These are phyloP conservation scores for Endotricha flammealis DNA, from an alignment of 2,888 invertebrate species.

Conservation along the genomic window DNA sequence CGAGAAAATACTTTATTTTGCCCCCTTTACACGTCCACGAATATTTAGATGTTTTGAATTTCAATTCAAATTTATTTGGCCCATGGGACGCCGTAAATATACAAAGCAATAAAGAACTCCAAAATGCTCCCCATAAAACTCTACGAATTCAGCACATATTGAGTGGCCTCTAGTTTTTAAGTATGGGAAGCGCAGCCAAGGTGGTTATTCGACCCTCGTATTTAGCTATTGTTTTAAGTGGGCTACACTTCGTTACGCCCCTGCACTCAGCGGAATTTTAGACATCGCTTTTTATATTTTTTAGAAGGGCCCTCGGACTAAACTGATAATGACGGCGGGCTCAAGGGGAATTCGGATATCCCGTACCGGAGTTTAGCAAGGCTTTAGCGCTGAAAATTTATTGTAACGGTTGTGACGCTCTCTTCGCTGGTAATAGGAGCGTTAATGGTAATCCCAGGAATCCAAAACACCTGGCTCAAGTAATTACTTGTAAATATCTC, in stretches of 20 bases:
- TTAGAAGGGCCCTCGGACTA: constrained; percentile 59
- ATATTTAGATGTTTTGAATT: constrained; percentile 40
- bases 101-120: constrained; percentile 58
- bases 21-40: constrained; percentile 15
- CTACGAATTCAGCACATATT: constrained; percentile 71
- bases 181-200: constrained; percentile 53
- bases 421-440: constrained; percentile 54
- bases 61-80: constrained; percentile 48
- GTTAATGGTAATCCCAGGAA: constrained; percentile 56
- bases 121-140: constrained; percentile 59
- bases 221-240: constrained; percentile 78
- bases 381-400: constrained; percentile 66
- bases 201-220: constrained; percentile 60
- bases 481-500: constrained; percentile 9
- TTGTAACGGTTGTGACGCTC: constrained; percentile 59
- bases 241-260: constrained; percentile 73
- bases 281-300: constrained; percentile 66
- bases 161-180: constrained; percentile 64
- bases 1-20: constrained; percentile 13
- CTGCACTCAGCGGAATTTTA: constrained; percentile 59
- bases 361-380: constrained; percentile 41
- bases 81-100: constrained; percentile 62
- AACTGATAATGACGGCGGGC: constrained; percentile 70
- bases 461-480: constrained; percentile 51
- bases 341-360: constrained; percentile 38